A percentile compares a stretch with the other conserved stretches of the same genome.
Conservation (phyloP, 2,113 vertebrate species). For the Cinclus cinclus region DNA sequence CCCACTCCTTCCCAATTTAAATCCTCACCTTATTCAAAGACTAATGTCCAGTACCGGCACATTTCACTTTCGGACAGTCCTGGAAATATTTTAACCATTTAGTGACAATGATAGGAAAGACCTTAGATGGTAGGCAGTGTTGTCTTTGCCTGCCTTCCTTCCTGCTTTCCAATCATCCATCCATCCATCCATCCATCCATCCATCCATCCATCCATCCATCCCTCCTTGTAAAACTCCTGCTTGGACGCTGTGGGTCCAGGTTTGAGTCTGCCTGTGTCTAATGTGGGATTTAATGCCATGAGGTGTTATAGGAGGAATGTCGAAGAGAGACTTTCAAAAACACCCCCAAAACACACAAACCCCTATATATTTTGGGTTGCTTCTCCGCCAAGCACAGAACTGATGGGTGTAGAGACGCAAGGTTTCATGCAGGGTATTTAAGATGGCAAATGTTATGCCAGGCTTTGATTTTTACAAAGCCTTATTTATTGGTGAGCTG, state of each 20-base stretch:
- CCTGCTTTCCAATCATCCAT: background rate
- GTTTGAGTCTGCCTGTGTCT: background rate
- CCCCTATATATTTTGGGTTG: background rate
- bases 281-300: background rate
- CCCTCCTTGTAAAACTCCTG: background rate
- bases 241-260: background rate
- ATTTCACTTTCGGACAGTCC: background rate
- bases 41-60: background rate
- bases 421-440: background rate
- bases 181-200: background rate
- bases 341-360: background rate
- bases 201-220: background rate
- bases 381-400: background rate
- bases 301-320: background rate
- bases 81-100: slow-evolving; percentile 5
- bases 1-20: background rate
- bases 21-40: background rate
- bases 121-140: background rate
- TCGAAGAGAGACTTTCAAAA: background rate
- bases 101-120: background rate
- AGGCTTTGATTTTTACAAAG: slow-evolving; percentile 4
- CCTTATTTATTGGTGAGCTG: background rate
- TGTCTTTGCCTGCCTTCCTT: background rate
- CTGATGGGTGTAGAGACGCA: background rate
- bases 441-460: background rate